Base-by-base conservation (phyloP, 2,888 invertebrate genomes). In the Ganaspis brasiliensis region DNA sequence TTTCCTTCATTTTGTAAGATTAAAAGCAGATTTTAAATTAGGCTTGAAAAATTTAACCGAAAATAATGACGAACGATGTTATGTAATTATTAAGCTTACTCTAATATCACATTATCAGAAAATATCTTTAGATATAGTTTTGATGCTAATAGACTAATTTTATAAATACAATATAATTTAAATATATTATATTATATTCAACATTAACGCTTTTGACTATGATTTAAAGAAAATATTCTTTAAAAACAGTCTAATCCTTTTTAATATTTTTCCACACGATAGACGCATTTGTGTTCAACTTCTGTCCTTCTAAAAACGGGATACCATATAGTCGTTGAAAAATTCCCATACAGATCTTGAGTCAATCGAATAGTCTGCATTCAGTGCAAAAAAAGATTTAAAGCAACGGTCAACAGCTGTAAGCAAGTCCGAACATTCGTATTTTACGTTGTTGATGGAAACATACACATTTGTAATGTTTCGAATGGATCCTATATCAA, bases 401-500 rank as follows among this genome's bases (percentile, higher is more conserved):
- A 77, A 77, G 31, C 77, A 73, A 1, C 35, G 19, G 19, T 77
- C 71, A 10, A 77, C 71, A 6, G 71, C 73, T n/a, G 73, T 35
- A 2, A 70, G 31, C 4, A 77, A 24, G 45, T 49, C 26, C 10
- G 10, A 10, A 14, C 57, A 73, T 10, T 26, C 8, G 19, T 70
- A 73, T 24, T 70, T 67, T 1, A 73, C 10, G 12, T 45, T 61
- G 19, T 77, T 70, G 10, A 77, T 77, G 4, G 19, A 14, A n/a
- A 73, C 55, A 52, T 77, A 77, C 1, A 59, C 37, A n/a, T 55
- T 49, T 2, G 26, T 21, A n/a, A 73, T 37, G 14, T 57, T 5
- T 6, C 55, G 14, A 5, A 77, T 9, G 2, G n/a, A 19, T 59
- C 77, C 73, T n/a, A 73, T 63, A 19, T 70, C 73, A 21, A 76